Evolutionary conservation across 2,113 vertebrate species (phyloP), one percentile per base, ranked within the genome.

Genomic region (Apus apus): DNA sequence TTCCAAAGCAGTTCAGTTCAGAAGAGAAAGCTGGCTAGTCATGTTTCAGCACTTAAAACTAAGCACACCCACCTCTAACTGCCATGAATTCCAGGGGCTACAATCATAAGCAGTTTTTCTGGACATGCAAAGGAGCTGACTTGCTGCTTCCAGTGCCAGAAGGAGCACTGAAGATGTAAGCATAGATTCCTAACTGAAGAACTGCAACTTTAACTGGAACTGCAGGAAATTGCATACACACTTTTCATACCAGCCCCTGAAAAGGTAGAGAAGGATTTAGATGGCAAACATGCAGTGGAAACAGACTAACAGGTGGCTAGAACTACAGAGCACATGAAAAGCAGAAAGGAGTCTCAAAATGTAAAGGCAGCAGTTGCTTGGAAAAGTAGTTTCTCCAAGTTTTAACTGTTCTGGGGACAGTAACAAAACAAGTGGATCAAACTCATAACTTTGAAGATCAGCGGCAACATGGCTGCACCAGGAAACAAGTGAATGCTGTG

Each of bases 111-210:
- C 9, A 45, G 7, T 23, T 81, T 85, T 83, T 76, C 36, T 57
- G 53, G 21, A 23, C 13, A 57, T 0, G 7, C 0, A 1, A 58
- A 16, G 40, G 26, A 78, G 58, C 11, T 13, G 8, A 51, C 43
- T 51, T 8, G n/a, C 48, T 90, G 23, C 18, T 67, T 74, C 30
- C 38, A 34, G 45, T 54, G 61, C 16, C 18, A 60, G 36, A 82
- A 53, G 23, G 8, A 60, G 7, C 54, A 61, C 53, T 64, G 6
- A 50, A 64, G 38, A 48, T 21, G 38, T 0, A 26, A 75, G 32
- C 15, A 46, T 16, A 67, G 29, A 60, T 53, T 67, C n/a, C 13
- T 8, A 46, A 25, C 9, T 82, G 29, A 22, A 85, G 26, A 68
- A 60, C 34, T 93, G 29, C 45, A 79, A 3, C 36, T 86, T 45